These are phyloP conservation scores for Esox masquinongy DNA, from an alignment of 2,797 vertebrate genomes.

Conservation along the genomic window DNA sequence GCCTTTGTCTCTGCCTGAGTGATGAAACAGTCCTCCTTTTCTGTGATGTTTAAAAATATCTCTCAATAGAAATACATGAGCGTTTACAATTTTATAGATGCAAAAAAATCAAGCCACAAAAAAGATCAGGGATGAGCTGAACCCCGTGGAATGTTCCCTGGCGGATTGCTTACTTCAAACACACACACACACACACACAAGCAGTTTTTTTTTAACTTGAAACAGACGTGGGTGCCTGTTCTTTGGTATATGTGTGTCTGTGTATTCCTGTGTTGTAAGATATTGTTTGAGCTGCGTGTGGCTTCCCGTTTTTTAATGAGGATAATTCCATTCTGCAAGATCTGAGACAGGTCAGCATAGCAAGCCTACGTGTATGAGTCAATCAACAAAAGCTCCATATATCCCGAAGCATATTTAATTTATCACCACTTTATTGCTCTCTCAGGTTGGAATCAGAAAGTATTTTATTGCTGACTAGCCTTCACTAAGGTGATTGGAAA, in stretches of 20 bases:
- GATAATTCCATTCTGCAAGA: neutral
- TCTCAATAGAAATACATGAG: conserved; percentile 32
- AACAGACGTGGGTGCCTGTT: no score
- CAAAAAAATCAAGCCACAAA: conserved; percentile 37
- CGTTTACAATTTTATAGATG: conserved; percentile 49
- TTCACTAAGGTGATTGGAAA: neutral
- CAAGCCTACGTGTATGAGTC: neutral
- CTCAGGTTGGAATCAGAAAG: neutral
- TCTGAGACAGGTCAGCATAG: neutral
- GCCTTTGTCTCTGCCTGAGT: neutral
- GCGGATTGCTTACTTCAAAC: neutral
- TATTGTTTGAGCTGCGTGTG: no score
- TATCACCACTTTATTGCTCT: no score
- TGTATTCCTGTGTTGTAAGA: no score
- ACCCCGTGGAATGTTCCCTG: conserved; percentile 25
- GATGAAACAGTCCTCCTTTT: conserved; percentile 26
- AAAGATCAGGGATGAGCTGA: conserved; percentile 35
- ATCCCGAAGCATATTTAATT: neutral
- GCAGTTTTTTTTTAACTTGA: no score
- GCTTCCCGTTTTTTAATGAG: no score
- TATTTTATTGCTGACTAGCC: neutral
- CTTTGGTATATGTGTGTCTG: no score
- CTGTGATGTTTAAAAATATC: conserved; percentile 61
- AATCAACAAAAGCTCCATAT: neutral
- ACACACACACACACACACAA: neutral